Base-by-base conservation (phyloP, 2,797 vertebrate genomes). In the Orestias chungarensis region DNA sequence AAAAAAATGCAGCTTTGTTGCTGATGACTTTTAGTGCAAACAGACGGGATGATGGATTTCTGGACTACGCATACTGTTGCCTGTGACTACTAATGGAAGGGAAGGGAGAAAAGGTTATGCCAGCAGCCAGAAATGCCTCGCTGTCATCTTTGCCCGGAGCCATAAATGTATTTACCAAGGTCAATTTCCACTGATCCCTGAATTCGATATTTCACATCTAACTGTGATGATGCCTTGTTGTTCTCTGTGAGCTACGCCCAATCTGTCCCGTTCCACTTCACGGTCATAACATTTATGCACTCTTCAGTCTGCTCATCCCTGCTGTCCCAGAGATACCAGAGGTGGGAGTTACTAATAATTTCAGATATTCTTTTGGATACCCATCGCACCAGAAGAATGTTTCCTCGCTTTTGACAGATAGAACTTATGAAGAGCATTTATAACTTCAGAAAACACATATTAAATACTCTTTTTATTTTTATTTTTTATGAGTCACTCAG, bases 221-320 rank as follows among this genome's bases (percentile, higher is more conserved):
- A 40, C 67, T 76, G 50, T 40, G 49, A 76, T 66, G 71, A 76
- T 66, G 71, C 64, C 73, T 55, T 79, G 74, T 74, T 81, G 75
- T 64, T 73, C 81, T 66, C 70, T 70, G 75, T 50, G 50, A 81
- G 70, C 68, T 59, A 71, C 50, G 55, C 76, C 82, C 78, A 88
- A 75, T 76, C 76, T 70, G 78, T 70, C 66, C 74, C 65, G 73
- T 78, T 85, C 82, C 79, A 75, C 75, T 85, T 86, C 76, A 76
- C 49, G 68, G 76, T 71, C 78, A 38, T 52, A 67, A 55, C 75
- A 81, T 74, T 31, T 66, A 62, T 81, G 59, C 59, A 64, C 59
- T 64, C 59, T 64, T 75, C 57, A 52, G 49, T 64, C 61, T 71
- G 67, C 69, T 38, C 6, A 17, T 79, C 17, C 33, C 47, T 15